phyloP scores from a whole-genome alignment of 2,113 vertebrate species.

The Menura novaehollandiae region DNA sequence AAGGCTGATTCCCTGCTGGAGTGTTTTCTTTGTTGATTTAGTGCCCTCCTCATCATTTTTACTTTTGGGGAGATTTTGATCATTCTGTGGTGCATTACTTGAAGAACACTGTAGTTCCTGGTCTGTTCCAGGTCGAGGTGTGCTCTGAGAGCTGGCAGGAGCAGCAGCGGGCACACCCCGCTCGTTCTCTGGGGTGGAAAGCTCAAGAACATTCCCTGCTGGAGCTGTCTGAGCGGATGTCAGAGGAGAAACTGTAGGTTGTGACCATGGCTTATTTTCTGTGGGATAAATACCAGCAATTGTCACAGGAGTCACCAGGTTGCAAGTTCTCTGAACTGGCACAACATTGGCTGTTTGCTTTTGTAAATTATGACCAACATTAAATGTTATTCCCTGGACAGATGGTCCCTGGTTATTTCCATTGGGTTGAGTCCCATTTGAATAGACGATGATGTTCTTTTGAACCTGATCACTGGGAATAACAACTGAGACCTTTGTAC shows the following conservation, averaged over 20 bases:
- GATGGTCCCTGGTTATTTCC: conserved; percentile 77
- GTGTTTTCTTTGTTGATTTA: conserved; percentile 30
- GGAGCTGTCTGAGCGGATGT: conserved; percentile 72
- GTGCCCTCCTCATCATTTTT: conserved; percentile 68
- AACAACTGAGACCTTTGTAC: conserved; percentile 87
- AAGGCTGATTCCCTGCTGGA: neutral
- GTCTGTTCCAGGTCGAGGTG: neutral
- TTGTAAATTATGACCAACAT: conserved; percentile 75
- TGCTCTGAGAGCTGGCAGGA: conserved; percentile 14
- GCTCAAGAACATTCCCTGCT: conserved; percentile 69
- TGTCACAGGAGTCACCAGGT: conserved; percentile 74
- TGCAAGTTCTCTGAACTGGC: conserved; percentile 83
- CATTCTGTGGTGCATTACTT: conserved; percentile 24
- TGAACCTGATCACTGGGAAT: conserved; percentile 85
- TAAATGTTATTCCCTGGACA: conserved; percentile 77
- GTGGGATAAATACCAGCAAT: conserved; percentile 79
- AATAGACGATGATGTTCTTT: conserved; percentile 93
- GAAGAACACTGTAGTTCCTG: conserved; percentile 24
- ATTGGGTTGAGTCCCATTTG: conserved; percentile 81
- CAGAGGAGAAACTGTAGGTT: conserved; percentile 72
- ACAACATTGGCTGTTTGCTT: conserved; percentile 86
- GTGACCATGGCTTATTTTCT: conserved; percentile 78
- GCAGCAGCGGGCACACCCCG: neutral
- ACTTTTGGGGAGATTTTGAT: conserved; percentile 51
- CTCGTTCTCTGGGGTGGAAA: conserved; percentile 35